phyloP scores from a whole-genome alignment of 2,113 vertebrate species.

The Hyperopisus bebe region DNA sequence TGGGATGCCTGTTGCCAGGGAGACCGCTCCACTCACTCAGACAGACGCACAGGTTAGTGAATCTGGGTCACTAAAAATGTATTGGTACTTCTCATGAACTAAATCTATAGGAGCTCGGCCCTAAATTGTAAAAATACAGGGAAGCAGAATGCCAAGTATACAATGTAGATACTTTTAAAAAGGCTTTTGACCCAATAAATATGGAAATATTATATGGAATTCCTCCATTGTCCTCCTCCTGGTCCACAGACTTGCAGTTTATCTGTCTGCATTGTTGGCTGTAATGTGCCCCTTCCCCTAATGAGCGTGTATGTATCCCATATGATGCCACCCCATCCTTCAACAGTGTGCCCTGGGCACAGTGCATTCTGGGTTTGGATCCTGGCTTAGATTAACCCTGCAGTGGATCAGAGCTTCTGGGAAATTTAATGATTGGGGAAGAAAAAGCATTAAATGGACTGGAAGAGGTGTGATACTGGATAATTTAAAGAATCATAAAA shows the following conservation, averaged over 20 bases:
- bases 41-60: slow-evolving; percentile 66
- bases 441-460: neutral
- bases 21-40: slow-evolving; percentile 33
- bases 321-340: neutral
- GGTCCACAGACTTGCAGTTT: neutral
- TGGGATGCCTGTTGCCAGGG: slow-evolving; percentile 26
- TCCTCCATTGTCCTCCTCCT: neutral
- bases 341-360: neutral
- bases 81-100: neutral
- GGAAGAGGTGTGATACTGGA: neutral
- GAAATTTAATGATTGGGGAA: neutral
- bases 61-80: neutral
- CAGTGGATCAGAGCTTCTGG: neutral
- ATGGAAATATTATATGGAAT: neutral
- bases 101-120: neutral
- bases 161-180: neutral
- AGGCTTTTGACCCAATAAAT: neutral
- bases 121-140: neutral
- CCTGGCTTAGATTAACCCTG: neutral
- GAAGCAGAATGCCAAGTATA: neutral
- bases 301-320: neutral
- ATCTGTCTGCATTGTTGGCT: neutral
- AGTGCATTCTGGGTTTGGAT: neutral
- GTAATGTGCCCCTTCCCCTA: neutral
- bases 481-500: neutral